A percentile compares a stretch with the other conserved stretches of the same genome.
These are phyloP conservation scores for Colletes collaris DNA, from an alignment of 2,888 invertebrate genomes.

Conservation along the genomic window DNA sequence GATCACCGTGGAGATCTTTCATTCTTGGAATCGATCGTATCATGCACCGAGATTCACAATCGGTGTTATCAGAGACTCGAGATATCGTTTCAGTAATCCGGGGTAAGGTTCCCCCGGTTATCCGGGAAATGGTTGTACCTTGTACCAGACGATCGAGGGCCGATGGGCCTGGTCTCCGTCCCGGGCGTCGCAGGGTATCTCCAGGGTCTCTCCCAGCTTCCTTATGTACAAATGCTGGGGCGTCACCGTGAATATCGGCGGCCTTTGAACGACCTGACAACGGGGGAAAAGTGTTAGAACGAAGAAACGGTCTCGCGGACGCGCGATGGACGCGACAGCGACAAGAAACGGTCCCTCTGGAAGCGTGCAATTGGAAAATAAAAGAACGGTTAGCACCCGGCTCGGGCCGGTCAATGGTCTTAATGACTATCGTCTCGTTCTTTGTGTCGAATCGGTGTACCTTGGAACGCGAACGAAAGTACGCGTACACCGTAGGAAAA, in stretches of 20 bases:
- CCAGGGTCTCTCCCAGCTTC: slow-evolving; percentile 91
- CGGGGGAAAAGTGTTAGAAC: slow-evolving; percentile 4
- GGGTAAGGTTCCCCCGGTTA: too few species aligned
- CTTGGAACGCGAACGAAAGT: background rate
- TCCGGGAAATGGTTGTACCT: slow-evolving; percentile 82
- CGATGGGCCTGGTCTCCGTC: slow-evolving; percentile 88
- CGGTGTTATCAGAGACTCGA: too few species aligned
- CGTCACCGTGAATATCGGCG: slow-evolving; percentile 91
- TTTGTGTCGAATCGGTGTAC: background rate
- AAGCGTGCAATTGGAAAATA: slow-evolving; percentile 73
- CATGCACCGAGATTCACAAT: too few species aligned
- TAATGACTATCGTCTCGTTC: slow-evolving; percentile 57
- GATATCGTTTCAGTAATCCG: too few species aligned
- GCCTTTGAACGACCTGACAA: slow-evolving; percentile 88
- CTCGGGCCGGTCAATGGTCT: slow-evolving; percentile 70
- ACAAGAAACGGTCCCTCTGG: background rate
- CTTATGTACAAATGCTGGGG: slow-evolving; percentile 94
- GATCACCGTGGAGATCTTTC: too few species aligned
- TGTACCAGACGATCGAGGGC: slow-evolving; percentile 88
- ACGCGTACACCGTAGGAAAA: too few species aligned
- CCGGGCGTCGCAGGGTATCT: slow-evolving; percentile 92
- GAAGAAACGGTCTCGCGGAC: background rate
- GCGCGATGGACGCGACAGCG: background rate
- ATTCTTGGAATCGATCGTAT: too few species aligned
- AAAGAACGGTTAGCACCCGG: slow-evolving; percentile 67